These are phyloP conservation scores for Schizopygopsis malacanthus DNA, from an alignment of 2,797 vertebrate genomes.

Conservation along the genomic window DNA sequence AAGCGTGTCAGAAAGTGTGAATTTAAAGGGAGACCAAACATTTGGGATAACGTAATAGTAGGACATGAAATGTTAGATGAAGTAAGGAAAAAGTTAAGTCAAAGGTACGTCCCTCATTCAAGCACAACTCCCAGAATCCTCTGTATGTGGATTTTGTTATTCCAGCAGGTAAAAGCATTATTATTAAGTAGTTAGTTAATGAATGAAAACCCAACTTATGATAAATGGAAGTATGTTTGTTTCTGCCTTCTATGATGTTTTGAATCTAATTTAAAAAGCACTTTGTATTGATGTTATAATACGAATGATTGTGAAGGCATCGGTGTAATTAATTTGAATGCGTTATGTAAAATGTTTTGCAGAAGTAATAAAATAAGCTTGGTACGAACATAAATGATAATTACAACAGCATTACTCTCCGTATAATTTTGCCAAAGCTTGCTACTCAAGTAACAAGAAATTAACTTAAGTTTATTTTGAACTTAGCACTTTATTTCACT, in stretches of 20 bases:
- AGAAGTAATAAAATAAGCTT: slow-evolving; percentile 78
- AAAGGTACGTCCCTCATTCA: not conserved
- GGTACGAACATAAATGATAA: slow-evolving; percentile 66
- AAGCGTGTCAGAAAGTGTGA: not conserved
- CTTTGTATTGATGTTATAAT: slow-evolving; percentile 71
- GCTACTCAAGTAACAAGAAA: slow-evolving; percentile 69
- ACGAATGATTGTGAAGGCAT: slow-evolving; percentile 41
- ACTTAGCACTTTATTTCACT: slow-evolving; percentile 83
- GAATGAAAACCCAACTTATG: slow-evolving; percentile 16
- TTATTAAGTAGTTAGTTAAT: slow-evolving; percentile 49
- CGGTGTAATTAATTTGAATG: slow-evolving; percentile 38
- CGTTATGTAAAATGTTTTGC: slow-evolving; percentile 47
- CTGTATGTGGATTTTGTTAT: slow-evolving; percentile 14
- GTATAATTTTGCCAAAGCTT: slow-evolving; percentile 72
- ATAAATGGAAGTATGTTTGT: slow-evolving; percentile 34
- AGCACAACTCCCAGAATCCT: slow-evolving; percentile 23
- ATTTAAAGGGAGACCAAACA: not conserved
- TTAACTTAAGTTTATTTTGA: slow-evolving; percentile 72
- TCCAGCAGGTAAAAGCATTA: slow-evolving; percentile 13
- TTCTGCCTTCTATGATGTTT: slow-evolving; percentile 39
- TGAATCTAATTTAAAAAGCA: slow-evolving; percentile 77
- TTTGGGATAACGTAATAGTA: not conserved
- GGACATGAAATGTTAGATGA: not conserved
- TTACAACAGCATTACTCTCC: slow-evolving; percentile 70
- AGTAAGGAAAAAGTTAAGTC: slow-evolving; percentile 18